These are phyloP conservation scores for Erebia palarica DNA, from an alignment of 2,888 invertebrate species.

Conservation along the genomic window DNA sequence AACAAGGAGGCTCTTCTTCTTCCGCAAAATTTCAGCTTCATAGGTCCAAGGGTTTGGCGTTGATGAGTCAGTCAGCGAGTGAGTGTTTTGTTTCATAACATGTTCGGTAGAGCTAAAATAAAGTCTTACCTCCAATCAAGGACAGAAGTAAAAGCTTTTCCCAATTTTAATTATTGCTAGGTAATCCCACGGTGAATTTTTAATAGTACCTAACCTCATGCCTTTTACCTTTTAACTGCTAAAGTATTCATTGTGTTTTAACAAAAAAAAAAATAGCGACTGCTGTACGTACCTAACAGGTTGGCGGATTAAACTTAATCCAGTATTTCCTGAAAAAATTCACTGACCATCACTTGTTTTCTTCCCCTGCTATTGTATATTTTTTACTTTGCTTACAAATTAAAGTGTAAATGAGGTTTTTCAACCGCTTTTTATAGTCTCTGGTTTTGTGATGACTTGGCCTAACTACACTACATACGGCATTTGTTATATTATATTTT, in stretches of 20 bases:
- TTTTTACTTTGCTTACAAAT: neutral
- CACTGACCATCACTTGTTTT: neutral
- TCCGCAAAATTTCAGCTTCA: too few species aligned
- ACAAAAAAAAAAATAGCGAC: neutral
- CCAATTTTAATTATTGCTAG: neutral
- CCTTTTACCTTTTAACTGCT: conserved; percentile 1
- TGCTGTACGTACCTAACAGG: neutral
- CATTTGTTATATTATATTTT: neutral
- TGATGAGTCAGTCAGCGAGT: too few species aligned
- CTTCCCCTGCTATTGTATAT: neutral
- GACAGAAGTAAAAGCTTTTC: neutral
- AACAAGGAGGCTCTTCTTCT: too few species aligned
- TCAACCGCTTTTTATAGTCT: too few species aligned
- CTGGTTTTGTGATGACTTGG: too few species aligned
- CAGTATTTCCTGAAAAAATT: conserved; percentile 11
- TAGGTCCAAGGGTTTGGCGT: too few species aligned
- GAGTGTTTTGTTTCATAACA: too few species aligned
- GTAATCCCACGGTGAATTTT: conserved; percentile 11
- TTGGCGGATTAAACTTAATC: conserved; percentile 14
- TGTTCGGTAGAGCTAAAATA: too few species aligned
- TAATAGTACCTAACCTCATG: neutral
- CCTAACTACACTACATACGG: too few species aligned
- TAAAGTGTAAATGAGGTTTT: too few species aligned
- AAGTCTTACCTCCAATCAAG: neutral
- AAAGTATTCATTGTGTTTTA: conserved; percentile 5